A percentile compares a stretch with the other conserved stretches of the same genome.
These are phyloP conservation scores for Matsumurasca onukii DNA, from an alignment of 1,140 invertebrate genomes.

Conservation along the genomic window DNA sequence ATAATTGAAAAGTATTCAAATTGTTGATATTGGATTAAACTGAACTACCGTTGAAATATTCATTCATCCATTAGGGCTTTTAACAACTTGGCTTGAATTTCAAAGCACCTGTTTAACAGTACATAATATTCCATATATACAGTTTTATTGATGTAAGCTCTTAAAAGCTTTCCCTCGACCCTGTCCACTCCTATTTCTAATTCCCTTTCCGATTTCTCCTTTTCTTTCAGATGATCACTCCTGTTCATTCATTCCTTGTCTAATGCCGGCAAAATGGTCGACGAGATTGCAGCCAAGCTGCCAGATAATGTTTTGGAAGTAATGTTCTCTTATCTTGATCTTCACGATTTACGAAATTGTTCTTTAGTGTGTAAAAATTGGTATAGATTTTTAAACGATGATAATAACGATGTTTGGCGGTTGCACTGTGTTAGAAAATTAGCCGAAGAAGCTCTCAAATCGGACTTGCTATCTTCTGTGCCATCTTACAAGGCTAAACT, in stretches of 20 bases:
- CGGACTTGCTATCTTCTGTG: constrained; percentile 86
- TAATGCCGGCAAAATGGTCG: constrained; percentile 45
- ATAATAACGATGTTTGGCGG: constrained; percentile 95
- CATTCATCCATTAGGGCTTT: too few relatives aligned
- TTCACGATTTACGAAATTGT: constrained; percentile 85
- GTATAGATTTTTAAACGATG: constrained; percentile 87
- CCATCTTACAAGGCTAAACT: constrained; percentile 93
- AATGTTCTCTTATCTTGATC: constrained; percentile 90
- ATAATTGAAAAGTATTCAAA: too few relatives aligned
- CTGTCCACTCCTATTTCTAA: constrained; percentile 16
- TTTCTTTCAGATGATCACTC: too few relatives aligned
- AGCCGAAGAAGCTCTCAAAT: constrained; percentile 88
- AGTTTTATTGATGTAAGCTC: too few relatives aligned
- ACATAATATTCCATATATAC: too few relatives aligned
- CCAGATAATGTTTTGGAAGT: constrained; percentile 85
- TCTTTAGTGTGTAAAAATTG: constrained; percentile 92
- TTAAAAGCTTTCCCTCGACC: too few relatives aligned
- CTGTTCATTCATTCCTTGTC: constrained; percentile 20
- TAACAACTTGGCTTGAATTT: too few relatives aligned
- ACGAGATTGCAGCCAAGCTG: constrained; percentile 48
- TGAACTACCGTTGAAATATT: too few relatives aligned
- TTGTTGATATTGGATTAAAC: too few relatives aligned
- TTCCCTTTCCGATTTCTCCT: constrained; percentile 27
- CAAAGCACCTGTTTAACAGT: too few relatives aligned
- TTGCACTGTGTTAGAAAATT: constrained; percentile 86